Conservation (phyloP, 2,797 vertebrate genomes). For the Protonibea diacanthus region DNA sequence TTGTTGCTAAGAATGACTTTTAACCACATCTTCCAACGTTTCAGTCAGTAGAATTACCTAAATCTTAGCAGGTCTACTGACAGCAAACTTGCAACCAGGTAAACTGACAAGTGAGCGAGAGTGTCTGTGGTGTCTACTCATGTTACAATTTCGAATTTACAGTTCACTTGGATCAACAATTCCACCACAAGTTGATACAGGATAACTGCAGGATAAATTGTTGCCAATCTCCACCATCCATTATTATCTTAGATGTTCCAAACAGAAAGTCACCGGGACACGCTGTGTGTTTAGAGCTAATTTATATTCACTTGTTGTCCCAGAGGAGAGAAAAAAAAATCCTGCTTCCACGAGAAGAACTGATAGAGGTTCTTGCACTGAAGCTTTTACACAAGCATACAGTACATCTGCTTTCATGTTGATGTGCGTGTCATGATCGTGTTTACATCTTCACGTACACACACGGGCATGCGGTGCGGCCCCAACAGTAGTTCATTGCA, state of each 20-base stretch:
- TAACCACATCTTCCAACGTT: not conserved
- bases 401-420: constrained; percentile 3
- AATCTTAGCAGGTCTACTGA: not conserved
- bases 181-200: not conserved
- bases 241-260: not conserved
- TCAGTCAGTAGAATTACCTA: not conserved
- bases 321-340: not conserved
- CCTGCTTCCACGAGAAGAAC: not conserved
- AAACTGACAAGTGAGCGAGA: not conserved
- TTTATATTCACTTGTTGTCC: not conserved
- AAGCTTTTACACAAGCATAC: constrained; percentile 20
- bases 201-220: not conserved
- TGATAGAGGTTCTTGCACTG: not conserved
- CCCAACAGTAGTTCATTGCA: constrained; percentile 48
- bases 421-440: constrained; percentile 15
- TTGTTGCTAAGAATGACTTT: not conserved
- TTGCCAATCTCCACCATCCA: not conserved
- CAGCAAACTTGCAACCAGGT: not conserved
- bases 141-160: not conserved
- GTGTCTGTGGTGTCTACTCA: not conserved
- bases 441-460: constrained; percentile 37
- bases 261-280: not conserved
- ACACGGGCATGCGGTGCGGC: not conserved
- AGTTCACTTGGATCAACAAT: not conserved
- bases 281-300: not conserved